Base-by-base conservation (phyloP, 2,888 invertebrate genomes). In the Lymantria dispar region DNA sequence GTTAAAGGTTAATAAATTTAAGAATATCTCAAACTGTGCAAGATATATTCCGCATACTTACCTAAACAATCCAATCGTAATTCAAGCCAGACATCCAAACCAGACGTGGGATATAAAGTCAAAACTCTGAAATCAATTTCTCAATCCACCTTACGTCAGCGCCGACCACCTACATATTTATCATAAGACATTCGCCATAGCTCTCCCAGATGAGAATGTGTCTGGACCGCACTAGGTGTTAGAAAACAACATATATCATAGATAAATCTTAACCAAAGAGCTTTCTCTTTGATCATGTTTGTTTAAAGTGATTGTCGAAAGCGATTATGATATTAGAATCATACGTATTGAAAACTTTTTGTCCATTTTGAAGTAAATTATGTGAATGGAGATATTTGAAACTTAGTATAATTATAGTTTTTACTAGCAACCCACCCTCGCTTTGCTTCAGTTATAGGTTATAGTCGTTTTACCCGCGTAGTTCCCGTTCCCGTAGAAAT, bases 241-340 rank as follows among this genome's bases (percentile, higher is more conserved):
- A 60, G 74, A 76, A 72, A 75, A 77, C 76, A 76, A 74, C 72
- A 78, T 80, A 78, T 78, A 73, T 80, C 78, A 80, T 58, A 64
- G 67, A 71, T 72, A 65, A 69, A 67, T 63, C 64, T 56, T 56
- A 5, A 55, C 56, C 36, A 12, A 39, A 38, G 40, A 14, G 40
- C 40, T 40, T 14, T 40, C 40, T 14, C 3, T 40, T 40, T 40
- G 14, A 13, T 40, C 7, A 40, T 40, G 12, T 40, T 38, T 38
- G 38, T 38, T 33, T 33, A 33, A 13, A 15, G 3, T 41, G 15
- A 41, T 10, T 22, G 29, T n/a, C 11, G 11, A 22, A 22, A 22
- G 22, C 22, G 5, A 22, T 22, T 22, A 22, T 22, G 22, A 22
- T 22, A 22, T 22, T 22, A 5, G 22, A 22, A 22, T 22, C 22